Evolutionary conservation across 1,140 invertebrate genomes (phyloP).

Genomic region (Drosophila varians): DNA sequence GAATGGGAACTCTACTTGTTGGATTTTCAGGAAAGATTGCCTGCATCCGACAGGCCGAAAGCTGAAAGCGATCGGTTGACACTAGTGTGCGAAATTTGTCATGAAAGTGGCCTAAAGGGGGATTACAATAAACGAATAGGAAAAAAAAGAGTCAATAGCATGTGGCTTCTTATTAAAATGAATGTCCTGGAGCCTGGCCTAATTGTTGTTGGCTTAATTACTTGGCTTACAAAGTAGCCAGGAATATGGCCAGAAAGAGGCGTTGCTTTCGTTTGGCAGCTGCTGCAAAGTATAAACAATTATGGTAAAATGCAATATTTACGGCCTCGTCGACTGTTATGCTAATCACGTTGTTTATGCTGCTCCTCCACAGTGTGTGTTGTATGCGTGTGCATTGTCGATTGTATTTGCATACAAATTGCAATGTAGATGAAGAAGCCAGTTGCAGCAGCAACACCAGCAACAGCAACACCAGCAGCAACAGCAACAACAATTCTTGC

Average conservation of each 20-base stretch:
- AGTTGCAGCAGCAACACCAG: constrained; percentile 30
- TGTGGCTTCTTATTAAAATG: constrained; percentile 27
- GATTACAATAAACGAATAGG: too few relatives aligned
- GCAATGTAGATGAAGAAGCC: constrained; percentile 74
- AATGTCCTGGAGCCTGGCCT: constrained; percentile 3
- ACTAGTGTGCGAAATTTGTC: constrained; percentile 47
- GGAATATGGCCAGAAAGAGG: constrained; percentile 37
- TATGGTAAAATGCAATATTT: constrained; percentile 81
- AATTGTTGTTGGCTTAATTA: constrained; percentile 46
- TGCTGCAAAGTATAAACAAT: constrained; percentile 76
- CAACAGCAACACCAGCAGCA: constrained; percentile 32
- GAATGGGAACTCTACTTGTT: constrained; percentile 34
- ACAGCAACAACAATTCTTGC: constrained; percentile 50
- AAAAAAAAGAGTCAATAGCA: too few relatives aligned
- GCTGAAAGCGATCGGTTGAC: constrained; percentile 33
- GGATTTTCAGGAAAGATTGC: constrained; percentile 39
- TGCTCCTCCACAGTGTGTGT: constrained; percentile 3
- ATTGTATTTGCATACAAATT: constrained; percentile 81
- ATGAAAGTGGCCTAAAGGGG: constrained; percentile 10
- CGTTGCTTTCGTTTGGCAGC: constrained; percentile 56
- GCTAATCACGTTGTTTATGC: constrained; percentile 65
- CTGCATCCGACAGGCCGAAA: constrained; percentile 35
- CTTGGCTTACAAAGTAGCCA: constrained; percentile 42
- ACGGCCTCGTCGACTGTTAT: constrained; percentile 71
- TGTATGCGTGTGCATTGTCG: constrained; percentile 52